A percentile compares a stretch with the other conserved stretches of the same genome.
Conservation (phyloP, 2,113 vertebrate genomes). For the Thryonomys swinderianus region DNA sequence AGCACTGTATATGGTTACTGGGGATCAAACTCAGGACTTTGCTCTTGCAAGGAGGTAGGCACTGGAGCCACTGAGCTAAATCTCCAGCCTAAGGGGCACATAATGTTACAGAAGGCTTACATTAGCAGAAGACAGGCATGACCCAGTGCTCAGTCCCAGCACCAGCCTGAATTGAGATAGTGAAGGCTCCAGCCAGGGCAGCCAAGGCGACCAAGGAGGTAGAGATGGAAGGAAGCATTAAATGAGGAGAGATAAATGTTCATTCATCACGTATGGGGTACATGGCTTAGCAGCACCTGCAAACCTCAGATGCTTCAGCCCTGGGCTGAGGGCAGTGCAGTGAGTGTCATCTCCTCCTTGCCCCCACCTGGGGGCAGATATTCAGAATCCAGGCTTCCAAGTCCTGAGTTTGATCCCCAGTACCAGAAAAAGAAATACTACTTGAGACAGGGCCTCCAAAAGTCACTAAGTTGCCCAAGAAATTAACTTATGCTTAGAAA, state of each 20-base stretch:
- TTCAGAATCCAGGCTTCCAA: not conserved
- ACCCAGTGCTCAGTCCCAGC: fast-evolving
- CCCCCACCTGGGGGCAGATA: too few relatives aligned
- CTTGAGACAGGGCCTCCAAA: not conserved
- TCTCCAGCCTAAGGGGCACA: too few relatives aligned
- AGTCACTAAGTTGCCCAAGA: not conserved
- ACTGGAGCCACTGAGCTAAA: too few relatives aligned
- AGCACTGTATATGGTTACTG: too few relatives aligned
- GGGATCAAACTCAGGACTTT: too few relatives aligned
- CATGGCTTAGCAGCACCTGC: fast-evolving
- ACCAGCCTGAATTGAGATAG: too few relatives aligned
- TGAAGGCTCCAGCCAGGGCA: not conserved
- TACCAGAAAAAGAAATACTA: too few relatives aligned
- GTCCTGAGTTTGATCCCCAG: too few relatives aligned
- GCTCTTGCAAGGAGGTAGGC: too few relatives aligned
- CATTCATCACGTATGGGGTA: fast-evolving
- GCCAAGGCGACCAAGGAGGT: too few relatives aligned
- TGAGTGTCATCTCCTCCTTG: too few relatives aligned
- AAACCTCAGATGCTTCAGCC: not conserved
- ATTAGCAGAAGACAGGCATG: not conserved
- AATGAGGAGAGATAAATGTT: not conserved
- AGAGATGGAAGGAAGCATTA: too few relatives aligned
- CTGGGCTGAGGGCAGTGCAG: not conserved
- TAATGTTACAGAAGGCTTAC: not conserved
- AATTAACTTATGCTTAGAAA: not conserved